A percentile compares a stretch with the other conserved stretches of the same genome.
Evolutionary conservation across 2,888 invertebrate genomes (phyloP).

Genomic region (Sicus ferrugineus): DNA sequence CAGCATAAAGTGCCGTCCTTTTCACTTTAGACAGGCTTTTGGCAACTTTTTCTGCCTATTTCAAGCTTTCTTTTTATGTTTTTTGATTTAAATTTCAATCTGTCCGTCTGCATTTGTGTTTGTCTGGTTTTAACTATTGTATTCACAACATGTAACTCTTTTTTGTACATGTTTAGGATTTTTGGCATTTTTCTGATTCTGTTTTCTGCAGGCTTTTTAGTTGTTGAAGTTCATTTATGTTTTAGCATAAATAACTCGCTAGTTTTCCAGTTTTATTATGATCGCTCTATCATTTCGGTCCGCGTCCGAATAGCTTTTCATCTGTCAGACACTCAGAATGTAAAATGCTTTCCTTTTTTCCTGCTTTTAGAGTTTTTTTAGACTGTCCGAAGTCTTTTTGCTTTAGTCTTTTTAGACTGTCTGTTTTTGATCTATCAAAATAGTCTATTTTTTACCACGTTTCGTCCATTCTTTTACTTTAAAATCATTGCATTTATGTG

Average conservation of each 20-base stretch:
- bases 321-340: constrained; percentile 11
- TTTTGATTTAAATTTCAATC: background rate
- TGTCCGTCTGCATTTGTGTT: constrained; percentile 14
- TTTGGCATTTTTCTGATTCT: too few species aligned
- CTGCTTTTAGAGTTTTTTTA: too few species aligned
- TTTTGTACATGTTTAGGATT: too few species aligned
- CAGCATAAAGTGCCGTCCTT: too few species aligned
- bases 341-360: background rate
- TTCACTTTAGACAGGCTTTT: background rate
- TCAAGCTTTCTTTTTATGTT: background rate
- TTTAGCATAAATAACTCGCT: background rate
- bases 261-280: background rate
- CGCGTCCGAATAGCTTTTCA: constrained; percentile 23
- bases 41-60: background rate
- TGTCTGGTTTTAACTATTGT: background rate
- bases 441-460: too few species aligned
- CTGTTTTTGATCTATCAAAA: too few species aligned
- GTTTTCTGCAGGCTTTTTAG: background rate
- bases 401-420: too few species aligned
- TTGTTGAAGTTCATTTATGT: background rate
- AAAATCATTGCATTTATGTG: too few species aligned
- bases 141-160: too few species aligned
- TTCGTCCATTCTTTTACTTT: too few species aligned
- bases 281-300: background rate
- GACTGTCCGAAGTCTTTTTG: too few species aligned